These are phyloP conservation scores for Globia sparganii DNA, from an alignment of 2,888 invertebrate species.

Conservation along the genomic window DNA sequence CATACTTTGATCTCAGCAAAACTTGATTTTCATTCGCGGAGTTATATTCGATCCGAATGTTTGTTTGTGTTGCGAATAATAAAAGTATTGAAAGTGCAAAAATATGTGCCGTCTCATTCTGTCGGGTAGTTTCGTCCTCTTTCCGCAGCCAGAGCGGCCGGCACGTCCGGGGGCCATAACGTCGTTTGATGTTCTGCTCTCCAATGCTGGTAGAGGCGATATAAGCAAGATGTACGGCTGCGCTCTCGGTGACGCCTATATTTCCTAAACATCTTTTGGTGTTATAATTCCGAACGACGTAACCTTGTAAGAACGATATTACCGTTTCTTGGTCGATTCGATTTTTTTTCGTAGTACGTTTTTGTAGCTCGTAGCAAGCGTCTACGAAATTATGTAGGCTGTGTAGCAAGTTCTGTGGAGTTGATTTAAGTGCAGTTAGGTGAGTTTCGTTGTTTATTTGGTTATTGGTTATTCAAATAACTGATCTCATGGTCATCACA, in stretches of 20 bases:
- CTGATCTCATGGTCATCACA: constrained; percentile 2
- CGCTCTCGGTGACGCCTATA: constrained; percentile 90
- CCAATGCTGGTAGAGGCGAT: constrained; percentile 89
- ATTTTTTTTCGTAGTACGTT: constrained; percentile 32
- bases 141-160: constrained; percentile 79
- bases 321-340: constrained; percentile 58
- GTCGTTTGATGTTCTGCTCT: constrained; percentile 90
- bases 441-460: constrained; percentile 37
- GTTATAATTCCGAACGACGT: constrained; percentile 85
- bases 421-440: constrained; percentile 24
- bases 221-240: constrained; percentile 89
- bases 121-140: constrained; percentile 78
- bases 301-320: constrained; percentile 82
- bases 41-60: constrained; percentile 80
- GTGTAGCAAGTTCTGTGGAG: constrained; percentile 33
- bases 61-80: constrained; percentile 86
- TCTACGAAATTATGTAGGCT: constrained; percentile 45
- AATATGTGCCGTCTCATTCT: constrained; percentile 79
- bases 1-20: constrained; percentile 73
- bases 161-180: constrained; percentile 90
- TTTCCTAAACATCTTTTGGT: constrained; percentile 89
- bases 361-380: constrained; percentile 45
- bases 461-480: constrained; percentile 13
- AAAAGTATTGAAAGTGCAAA: constrained; percentile 86
- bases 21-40: constrained; percentile 72